These are phyloP conservation scores for Prosapia bicincta DNA, from an alignment of 2,888 invertebrate genomes.

Conservation along the genomic window DNA sequence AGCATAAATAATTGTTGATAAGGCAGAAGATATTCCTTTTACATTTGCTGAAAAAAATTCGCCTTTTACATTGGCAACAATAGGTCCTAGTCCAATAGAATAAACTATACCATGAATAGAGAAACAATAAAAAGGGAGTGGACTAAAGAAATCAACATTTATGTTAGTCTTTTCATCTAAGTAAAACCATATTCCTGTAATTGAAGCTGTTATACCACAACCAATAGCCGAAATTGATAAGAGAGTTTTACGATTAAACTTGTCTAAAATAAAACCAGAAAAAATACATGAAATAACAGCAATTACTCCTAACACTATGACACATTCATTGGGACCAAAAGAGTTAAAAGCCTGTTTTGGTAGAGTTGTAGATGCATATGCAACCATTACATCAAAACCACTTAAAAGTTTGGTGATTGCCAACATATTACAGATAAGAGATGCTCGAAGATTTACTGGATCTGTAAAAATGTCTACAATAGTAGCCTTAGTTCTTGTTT, in stretches of 20 bases:
- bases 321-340: slow-evolving; percentile 53
- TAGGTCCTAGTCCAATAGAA: slow-evolving; percentile 56
- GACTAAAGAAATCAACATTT: slow-evolving; percentile 29
- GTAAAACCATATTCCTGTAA: slow-evolving; percentile 33
- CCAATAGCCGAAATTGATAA: slow-evolving; percentile 53
- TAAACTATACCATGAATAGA: slow-evolving; percentile 57
- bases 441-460: slow-evolving; percentile 57
- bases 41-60: slow-evolving; percentile 62
- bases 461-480: slow-evolving; percentile 54
- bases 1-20: slow-evolving; percentile 56
- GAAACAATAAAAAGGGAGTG: slow-evolving; percentile 49
- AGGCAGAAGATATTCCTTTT: slow-evolving; percentile 57
- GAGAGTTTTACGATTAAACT: slow-evolving; percentile 61
- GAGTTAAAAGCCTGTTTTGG: slow-evolving; percentile 47
- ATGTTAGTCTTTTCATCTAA: slow-evolving; percentile 27
- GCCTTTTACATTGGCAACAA: slow-evolving; percentile 61
- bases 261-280: slow-evolving; percentile 58
- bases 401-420: slow-evolving; percentile 58
- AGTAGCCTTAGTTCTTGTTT: slow-evolving; percentile 51
- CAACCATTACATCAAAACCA: slow-evolving; percentile 60
- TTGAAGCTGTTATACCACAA: slow-evolving; percentile 28
- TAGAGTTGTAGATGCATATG: slow-evolving; percentile 62
- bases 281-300: slow-evolving; percentile 57
- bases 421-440: slow-evolving; percentile 58
- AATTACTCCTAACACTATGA: slow-evolving; percentile 56